phyloP scores from a whole-genome alignment of 2,888 invertebrate genomes.

The Cheiracanthium punctorium region DNA sequence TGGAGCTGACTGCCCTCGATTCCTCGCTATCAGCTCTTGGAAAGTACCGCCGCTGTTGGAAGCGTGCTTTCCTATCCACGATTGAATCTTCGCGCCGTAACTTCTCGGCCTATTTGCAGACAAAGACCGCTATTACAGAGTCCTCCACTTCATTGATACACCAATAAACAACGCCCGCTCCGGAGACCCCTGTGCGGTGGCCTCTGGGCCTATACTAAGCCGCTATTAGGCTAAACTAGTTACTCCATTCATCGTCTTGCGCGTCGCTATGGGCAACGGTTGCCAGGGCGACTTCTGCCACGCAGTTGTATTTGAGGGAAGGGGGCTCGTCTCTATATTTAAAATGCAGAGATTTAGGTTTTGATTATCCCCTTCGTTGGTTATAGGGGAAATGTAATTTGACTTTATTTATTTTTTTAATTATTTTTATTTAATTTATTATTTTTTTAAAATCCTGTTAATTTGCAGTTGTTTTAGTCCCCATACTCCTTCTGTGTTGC shows the following conservation, averaged over 20 bases:
- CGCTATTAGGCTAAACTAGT: slow-evolving; percentile 63
- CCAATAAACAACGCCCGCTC: slow-evolving; percentile 57
- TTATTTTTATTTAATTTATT: too few relatives aligned
- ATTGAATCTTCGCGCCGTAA: slow-evolving; percentile 42
- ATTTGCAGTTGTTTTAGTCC: too few relatives aligned
- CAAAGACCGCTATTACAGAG: slow-evolving; percentile 45
- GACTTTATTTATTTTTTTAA: too few relatives aligned
- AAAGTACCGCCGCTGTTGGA: too few relatives aligned
- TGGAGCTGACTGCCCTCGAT: too few relatives aligned
- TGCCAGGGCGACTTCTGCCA: slow-evolving; percentile 46
- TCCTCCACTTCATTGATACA: slow-evolving; percentile 64
- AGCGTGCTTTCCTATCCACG: not conserved
- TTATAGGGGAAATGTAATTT: too few relatives aligned
- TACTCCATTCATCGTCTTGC: slow-evolving; percentile 68
- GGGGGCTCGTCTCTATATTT: not conserved
- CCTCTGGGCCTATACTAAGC: slow-evolving; percentile 52
- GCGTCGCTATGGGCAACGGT: slow-evolving; percentile 47
- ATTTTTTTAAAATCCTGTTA: too few relatives aligned
- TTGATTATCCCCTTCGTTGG: too few relatives aligned
- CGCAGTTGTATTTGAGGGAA: slow-evolving; percentile 52
- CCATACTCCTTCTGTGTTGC: too few relatives aligned
- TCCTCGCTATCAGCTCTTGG: too few relatives aligned
- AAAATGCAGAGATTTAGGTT: not conserved
- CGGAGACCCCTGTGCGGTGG: slow-evolving; percentile 53
- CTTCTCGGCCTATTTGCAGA: slow-evolving; percentile 30